Base-by-base conservation (phyloP, 1,140 invertebrate genomes). In the Diploscapter pachys region DNA sequence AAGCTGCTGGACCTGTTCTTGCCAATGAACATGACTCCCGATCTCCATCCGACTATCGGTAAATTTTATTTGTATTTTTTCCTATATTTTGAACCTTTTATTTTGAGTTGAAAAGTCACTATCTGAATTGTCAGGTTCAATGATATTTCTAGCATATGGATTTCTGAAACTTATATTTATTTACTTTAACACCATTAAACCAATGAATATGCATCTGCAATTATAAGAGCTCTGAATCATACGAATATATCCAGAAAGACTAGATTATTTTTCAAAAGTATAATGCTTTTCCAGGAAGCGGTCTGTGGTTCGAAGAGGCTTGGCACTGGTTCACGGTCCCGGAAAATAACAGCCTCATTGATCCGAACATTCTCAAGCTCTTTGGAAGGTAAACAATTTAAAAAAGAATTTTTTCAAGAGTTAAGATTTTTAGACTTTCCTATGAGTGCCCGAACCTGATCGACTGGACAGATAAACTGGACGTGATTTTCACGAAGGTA, bases 221-320 rank as follows among this genome's bases (percentile, higher is more conserved):
- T 31, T 31, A 1, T 31, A 31, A 31, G 0, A 31, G 31, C 31
- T 31, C 31, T 31, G 31, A 31, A 59, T 59, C 9, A 11, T 59
- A 11, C 9, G 57, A 59, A 59, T 11, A 59, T 31, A 1, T 31
- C 9, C 57, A 31, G 57, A 11, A 59, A 2, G 57, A 59, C 57
- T 1, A 11, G 9, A 11, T 11, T 59, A 11, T 31, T 11, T 59
- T 59, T 59, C 31, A 59, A 0, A 59, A 59, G 31, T 11, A 2
- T 59, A 11, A 59, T 11, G 31, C 9, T 59, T 11, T 59, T 59
- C 9, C 57, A 59, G 81, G 81, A 8, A 81, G 79, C 75, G 87
- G 86, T 66, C 86, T 95, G 6, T 96, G 93, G 93, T 90, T 94
- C 78, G 88, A 92, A 69, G 91, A 94, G 82, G 89, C 94, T 50